These are phyloP conservation scores for Helicoverpa assulta DNA, from an alignment of 2,888 invertebrate species.

Conservation along the genomic window DNA sequence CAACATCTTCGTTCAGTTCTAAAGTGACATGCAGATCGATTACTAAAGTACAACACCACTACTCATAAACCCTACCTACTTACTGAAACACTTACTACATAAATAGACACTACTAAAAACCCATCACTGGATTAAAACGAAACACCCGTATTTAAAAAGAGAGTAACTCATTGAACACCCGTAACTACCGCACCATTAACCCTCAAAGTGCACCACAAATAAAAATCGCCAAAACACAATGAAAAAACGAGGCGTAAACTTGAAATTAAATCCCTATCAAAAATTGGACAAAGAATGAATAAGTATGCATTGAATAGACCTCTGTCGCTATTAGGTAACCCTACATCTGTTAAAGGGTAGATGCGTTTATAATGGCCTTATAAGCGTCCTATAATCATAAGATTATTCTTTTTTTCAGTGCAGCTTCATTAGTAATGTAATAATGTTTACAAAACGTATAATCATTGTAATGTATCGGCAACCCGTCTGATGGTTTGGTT, in stretches of 20 bases:
- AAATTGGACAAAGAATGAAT: constrained; percentile 73
- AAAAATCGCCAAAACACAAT: constrained; percentile 54
- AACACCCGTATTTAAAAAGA: constrained; percentile 12
- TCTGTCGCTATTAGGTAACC: constrained; percentile 73
- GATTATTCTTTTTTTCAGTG: constrained; percentile 89
- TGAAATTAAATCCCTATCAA: constrained; percentile 77
- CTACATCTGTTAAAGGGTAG: constrained; percentile 83
- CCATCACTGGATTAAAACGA: background rate
- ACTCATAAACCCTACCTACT: background rate
- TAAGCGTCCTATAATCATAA: constrained; percentile 85
- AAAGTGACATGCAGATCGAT: background rate
- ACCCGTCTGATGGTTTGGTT: constrained; percentile 76
- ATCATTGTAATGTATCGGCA: constrained; percentile 77
- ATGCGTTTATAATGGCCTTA: constrained; percentile 87
- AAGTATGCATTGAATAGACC: constrained; percentile 71
- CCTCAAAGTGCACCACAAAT: constrained; percentile 41
- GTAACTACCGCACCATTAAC: constrained; percentile 44
- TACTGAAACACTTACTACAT: background rate
- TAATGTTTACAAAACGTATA: constrained; percentile 78
- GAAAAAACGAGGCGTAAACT: constrained; percentile 63
- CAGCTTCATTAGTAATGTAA: constrained; percentile 83
- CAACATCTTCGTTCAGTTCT: background rate
- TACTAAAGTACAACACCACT: background rate
- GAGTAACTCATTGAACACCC: constrained; percentile 13
- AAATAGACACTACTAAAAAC: constrained; percentile 4